Evolutionary conservation across 2,113 vertebrate species (phyloP), one percentile per base, ranked within the genome.

Genomic region (Prolemur simus): DNA sequence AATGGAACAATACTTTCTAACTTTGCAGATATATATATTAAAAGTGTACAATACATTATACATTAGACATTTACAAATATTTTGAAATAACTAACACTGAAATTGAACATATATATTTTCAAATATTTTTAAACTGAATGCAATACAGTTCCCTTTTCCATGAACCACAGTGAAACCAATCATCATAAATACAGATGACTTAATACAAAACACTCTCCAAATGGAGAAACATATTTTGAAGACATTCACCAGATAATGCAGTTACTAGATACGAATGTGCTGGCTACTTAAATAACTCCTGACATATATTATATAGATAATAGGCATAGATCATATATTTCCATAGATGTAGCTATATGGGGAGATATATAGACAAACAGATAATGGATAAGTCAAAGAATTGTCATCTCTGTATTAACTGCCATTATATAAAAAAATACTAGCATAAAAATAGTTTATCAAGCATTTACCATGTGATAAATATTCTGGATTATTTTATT

Each of bases 141-240:
- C 23, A 87, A 39, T 74, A 39, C 11, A 39, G 5, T 39, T 90
- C 18, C 14, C 39, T 85, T 97, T 85, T 89, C 71, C 52, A 77
- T 92, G 29, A 84, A 37, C 64, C 69, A 81, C 45, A 92, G 14
- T 94, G 6, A 95, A 97, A 89, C 8, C 60, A 63, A 20, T 80
- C 81, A 37, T 91, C 84, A 85, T 76, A 87, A 91, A 63, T 49
- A 20, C 60, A 42, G 27, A 73, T 27, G 80, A 85, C 21, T 34
- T 54, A 91, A 85, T 60, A 78, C 32, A 91, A 88, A 73, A 86
- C 80, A 58, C 1, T 56, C 29, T 49, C 49, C 47, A 37, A 71
- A 39, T 71, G 60, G 76, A 82, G 15, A 91, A 86, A 82, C 60
- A 25, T 78, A 49, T 66, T 96, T 95, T 74, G 68, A 80, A 66